These are phyloP conservation scores for Hyperoodon ampullatus DNA, from an alignment of 2,113 vertebrate genomes.

Conservation along the genomic window DNA sequence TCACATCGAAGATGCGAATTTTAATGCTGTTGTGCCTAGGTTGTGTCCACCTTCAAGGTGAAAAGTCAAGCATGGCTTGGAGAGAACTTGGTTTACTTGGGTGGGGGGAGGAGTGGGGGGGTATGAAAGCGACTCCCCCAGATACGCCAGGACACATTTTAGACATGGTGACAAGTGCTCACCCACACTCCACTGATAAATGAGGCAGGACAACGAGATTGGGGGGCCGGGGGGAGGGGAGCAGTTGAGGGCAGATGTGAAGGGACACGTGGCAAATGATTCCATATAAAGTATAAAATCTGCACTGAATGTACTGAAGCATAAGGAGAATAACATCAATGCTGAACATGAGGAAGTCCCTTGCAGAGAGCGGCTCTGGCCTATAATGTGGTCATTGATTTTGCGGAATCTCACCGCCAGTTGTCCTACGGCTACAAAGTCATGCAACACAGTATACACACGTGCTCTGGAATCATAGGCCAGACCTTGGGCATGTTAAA, in stretches of 20 bases:
- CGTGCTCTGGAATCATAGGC: neutral
- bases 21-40: neutral
- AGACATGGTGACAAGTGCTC: neutral
- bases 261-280: neutral
- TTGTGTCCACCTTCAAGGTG: neutral
- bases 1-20: neutral
- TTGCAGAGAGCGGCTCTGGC: neutral
- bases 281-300: neutral
- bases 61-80: neutral
- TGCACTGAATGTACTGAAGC: neutral
- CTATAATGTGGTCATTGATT: neutral
- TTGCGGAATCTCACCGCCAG: neutral
- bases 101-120: accelerated
- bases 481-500: neutral
- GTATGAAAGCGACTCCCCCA: neutral
- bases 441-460: accelerated
- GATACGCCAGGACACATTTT: neutral
- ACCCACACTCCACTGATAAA: neutral
- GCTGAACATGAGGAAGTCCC: neutral
- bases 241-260: neutral
- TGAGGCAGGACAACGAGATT: neutral
- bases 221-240: too few relatives aligned
- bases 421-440: neutral
- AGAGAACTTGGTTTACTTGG: neutral
- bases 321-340: neutral